A percentile compares a stretch with the other conserved stretches of the same genome.
phyloP scores from a whole-genome alignment of 2,113 vertebrate species.

The Caretta caretta region DNA sequence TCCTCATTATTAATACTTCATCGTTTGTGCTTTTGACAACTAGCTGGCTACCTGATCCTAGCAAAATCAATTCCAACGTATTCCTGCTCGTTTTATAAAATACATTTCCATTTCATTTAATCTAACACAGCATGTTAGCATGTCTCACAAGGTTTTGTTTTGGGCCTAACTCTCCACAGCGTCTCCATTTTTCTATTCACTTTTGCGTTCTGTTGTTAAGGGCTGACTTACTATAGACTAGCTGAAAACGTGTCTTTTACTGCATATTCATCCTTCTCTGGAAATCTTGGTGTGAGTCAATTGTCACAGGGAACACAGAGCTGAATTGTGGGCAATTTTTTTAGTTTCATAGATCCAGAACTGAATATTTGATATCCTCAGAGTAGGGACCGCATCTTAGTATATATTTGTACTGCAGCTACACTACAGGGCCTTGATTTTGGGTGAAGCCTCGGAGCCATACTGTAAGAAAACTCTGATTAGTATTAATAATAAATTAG shows the following conservation, averaged over 20 bases:
- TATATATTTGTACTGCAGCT: neutral
- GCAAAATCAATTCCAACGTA: neutral
- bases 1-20: neutral
- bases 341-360: conserved; percentile 43
- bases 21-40: neutral
- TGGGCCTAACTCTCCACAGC: neutral
- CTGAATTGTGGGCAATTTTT: neutral
- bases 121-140: conserved; percentile 9
- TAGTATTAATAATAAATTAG: conserved; percentile 8
- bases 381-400: conserved; percentile 4
- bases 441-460: neutral
- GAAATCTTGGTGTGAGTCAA: conserved; percentile 31
- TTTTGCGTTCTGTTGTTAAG: conserved; percentile 52
- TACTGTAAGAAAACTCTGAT: conserved; percentile 5
- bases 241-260: conserved; percentile 9
- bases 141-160: neutral
- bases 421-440: neutral
- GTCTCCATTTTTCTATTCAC: conserved; percentile 29
- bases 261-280: conserved; percentile 17
- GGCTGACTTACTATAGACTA: conserved; percentile 13
- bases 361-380: conserved; percentile 9
- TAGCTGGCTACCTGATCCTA: neutral
- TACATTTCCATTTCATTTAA: neutral
- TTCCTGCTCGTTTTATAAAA: conserved; percentile 9
- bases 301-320: conserved; percentile 11